A percentile compares a stretch with the other conserved stretches of the same genome.
Conservation (phyloP, 2,113 vertebrate genomes). For the Synodontis membranacea region DNA sequence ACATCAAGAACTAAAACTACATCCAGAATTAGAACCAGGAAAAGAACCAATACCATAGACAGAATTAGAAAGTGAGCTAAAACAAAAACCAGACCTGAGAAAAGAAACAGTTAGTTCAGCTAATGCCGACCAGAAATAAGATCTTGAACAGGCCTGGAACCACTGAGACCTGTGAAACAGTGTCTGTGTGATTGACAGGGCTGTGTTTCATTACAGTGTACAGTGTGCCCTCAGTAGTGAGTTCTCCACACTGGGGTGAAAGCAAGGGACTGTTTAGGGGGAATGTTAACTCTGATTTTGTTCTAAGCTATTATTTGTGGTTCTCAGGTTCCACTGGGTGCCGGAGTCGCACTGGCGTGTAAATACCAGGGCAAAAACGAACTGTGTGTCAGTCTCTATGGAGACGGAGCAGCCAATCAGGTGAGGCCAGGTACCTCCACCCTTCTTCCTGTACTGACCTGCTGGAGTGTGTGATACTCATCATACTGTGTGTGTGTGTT, state of each 20-base stretch:
- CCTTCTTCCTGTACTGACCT: not conserved
- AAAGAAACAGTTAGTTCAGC: too few relatives aligned
- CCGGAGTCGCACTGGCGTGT: conserved; percentile 89
- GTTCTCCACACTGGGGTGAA: not conserved
- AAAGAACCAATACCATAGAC: too few relatives aligned
- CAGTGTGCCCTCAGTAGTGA: not conserved
- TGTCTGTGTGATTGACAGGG: not conserved
- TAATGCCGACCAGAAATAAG: not conserved
- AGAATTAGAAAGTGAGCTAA: not conserved
- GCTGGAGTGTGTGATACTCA: not conserved
- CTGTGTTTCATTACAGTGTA: not conserved
- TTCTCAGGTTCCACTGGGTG: conserved; percentile 87
- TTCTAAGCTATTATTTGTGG: not conserved
- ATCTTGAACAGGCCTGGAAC: not conserved
- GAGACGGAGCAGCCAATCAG: conserved; percentile 95
- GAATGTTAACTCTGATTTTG: not conserved
- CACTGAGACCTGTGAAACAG: not conserved
- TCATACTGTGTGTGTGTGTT: not conserved
- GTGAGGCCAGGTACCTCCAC: conserved; percentile 58
- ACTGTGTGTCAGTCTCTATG: conserved; percentile 87
- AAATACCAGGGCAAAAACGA: conserved; percentile 86
- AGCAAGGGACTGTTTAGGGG: not conserved
- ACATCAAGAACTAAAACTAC: not conserved
- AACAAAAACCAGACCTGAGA: not conserved
- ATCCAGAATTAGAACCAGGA: not conserved